Evolutionary conservation across 2,888 invertebrate genomes (phyloP).

Genomic region (Eristalinus sepulchralis): DNA sequence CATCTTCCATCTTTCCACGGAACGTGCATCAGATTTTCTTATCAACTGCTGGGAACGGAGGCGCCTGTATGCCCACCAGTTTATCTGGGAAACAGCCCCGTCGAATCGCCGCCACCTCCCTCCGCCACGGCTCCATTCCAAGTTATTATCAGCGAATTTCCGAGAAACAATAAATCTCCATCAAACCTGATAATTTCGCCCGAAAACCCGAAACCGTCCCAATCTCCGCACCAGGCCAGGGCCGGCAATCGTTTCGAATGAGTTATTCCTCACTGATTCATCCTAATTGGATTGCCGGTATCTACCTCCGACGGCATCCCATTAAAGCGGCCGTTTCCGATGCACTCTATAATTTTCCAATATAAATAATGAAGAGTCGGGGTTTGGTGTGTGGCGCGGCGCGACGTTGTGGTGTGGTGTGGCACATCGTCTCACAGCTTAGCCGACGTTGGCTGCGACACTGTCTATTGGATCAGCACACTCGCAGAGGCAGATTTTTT

Average conservation of each 20-base stretch:
- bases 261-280: slow-evolving; percentile 63
- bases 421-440: slow-evolving; percentile 26
- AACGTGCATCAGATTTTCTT: not conserved
- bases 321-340: slow-evolving; percentile 56
- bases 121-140: slow-evolving; percentile 31
- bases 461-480: slow-evolving; percentile 55
- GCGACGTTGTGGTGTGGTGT: slow-evolving; percentile 14
- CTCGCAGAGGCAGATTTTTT: slow-evolving; percentile 10
- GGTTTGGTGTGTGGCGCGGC: too few species aligned
- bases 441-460: slow-evolving; percentile 13
- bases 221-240: slow-evolving; percentile 18
- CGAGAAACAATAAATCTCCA: slow-evolving; percentile 68
- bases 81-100: slow-evolving; percentile 26
- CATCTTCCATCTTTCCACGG: not conserved
- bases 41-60: slow-evolving; percentile 46
- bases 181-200: slow-evolving; percentile 60
- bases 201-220: slow-evolving; percentile 18
- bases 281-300: slow-evolving; percentile 68
- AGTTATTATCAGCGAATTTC: slow-evolving; percentile 51
- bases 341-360: slow-evolving; percentile 72
- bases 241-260: slow-evolving; percentile 40
- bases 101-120: slow-evolving; percentile 35
- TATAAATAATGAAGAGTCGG: slow-evolving; percentile 71
- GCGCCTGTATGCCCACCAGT: slow-evolving; percentile 43
- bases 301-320: slow-evolving; percentile 30